Percentiles rank a stretch among this genome's conserved stretches.
These are phyloP conservation scores for Piprites chloris DNA, from an alignment of 2,113 vertebrate species.

Conservation along the genomic window DNA sequence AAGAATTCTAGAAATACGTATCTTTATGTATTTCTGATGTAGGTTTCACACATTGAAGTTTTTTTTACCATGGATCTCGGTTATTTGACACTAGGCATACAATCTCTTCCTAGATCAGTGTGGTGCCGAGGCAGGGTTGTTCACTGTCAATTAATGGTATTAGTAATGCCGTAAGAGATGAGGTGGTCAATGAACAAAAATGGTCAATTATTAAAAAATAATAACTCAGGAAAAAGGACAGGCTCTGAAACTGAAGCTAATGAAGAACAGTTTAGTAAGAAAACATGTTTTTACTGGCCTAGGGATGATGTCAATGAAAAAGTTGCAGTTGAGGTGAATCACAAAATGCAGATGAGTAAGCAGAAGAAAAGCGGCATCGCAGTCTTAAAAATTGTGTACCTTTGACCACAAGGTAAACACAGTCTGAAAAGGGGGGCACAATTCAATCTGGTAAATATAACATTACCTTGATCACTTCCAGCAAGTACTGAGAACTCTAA, in stretches of 20 bases:
- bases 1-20: not conserved
- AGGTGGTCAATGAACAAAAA: not conserved
- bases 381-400: not conserved
- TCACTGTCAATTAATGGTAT: not conserved
- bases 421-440: not conserved
- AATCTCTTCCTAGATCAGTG: not conserved
- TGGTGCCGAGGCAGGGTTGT: not conserved
- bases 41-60: not conserved
- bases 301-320: slow-evolving; percentile 57
- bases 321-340: slow-evolving; percentile 52
- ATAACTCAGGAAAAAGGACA: not conserved
- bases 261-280: not conserved
- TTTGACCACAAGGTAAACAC: not conserved
- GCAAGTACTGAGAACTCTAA: not conserved
- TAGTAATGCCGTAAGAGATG: not conserved
- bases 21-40: not conserved
- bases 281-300: slow-evolving; percentile 58
- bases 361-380: not conserved
- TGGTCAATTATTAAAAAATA: not conserved
- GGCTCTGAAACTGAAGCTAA: not conserved
- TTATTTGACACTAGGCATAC: not conserved
- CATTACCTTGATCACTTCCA: not conserved
- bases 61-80: not conserved
- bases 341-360: slow-evolving; percentile 60
- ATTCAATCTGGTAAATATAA: not conserved